A percentile compares a stretch with the other conserved stretches of the same genome.
Conservation (phyloP, 2,113 vertebrate species). For the Phyllopteryx taeniolatus region DNA sequence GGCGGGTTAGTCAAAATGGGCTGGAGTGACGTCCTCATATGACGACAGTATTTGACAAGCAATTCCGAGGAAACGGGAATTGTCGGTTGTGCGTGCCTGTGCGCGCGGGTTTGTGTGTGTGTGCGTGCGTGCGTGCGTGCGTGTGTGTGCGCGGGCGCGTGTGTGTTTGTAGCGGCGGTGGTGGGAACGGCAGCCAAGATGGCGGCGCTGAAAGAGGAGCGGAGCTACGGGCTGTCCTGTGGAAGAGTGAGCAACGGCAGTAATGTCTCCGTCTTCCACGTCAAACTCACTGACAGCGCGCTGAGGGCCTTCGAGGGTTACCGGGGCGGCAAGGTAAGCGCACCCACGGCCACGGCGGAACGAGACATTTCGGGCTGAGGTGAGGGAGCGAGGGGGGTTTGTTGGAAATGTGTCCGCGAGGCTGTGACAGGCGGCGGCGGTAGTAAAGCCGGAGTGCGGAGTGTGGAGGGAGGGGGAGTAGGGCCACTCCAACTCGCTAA, state of each 20-base stretch:
- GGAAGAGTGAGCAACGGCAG: conserved; percentile 88
- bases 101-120: conserved; percentile 71
- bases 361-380: conserved; percentile 15
- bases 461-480: conserved; percentile 26
- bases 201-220: conserved; percentile 96
- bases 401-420: conserved; percentile 14
- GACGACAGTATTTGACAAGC: conserved; percentile 74
- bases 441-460: neutral
- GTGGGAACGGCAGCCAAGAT: conserved; percentile 92
- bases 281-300: conserved; percentile 95
- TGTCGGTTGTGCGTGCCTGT: conserved; percentile 72
- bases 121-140: conserved; percentile 74
- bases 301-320: conserved; percentile 87
- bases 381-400: neutral
- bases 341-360: neutral
- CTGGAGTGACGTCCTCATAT: conserved; percentile 8
- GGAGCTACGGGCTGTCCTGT: conserved; percentile 94
- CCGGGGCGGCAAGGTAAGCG: conserved; percentile 82
- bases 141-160: conserved; percentile 73
- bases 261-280: conserved; percentile 90
- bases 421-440: conserved; percentile 49
- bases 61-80: conserved; percentile 55
- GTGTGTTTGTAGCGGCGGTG: conserved; percentile 27
- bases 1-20: neutral
- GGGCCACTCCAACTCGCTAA: conserved; percentile 23